Conservation (phyloP, 2,888 invertebrate species). For the Exocentrus adspersus region DNA sequence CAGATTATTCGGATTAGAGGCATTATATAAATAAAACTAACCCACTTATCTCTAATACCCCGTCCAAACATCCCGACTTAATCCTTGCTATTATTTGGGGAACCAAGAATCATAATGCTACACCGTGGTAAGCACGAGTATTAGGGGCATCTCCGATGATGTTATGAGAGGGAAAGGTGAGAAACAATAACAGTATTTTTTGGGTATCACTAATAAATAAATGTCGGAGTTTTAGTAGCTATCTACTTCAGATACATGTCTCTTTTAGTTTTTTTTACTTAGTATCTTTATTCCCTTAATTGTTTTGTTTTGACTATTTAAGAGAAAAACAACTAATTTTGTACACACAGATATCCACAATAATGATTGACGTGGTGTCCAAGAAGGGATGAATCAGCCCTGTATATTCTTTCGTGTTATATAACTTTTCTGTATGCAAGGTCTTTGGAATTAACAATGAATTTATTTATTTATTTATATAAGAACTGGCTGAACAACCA, state of each 20-base stretch:
- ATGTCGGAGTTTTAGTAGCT: too few relatives aligned
- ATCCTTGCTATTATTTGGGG: neutral
- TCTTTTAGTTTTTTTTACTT: too few relatives aligned
- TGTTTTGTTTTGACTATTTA: too few relatives aligned
- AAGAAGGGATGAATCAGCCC: too few relatives aligned
- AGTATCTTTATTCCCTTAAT: too few relatives aligned
- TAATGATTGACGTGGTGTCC: too few relatives aligned
- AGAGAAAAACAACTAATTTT: too few relatives aligned
- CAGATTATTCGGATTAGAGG: constrained; percentile 3
- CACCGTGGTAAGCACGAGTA: neutral
- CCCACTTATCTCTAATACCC: constrained; percentile 2
- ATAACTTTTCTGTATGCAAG: neutral
- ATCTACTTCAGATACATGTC: too few relatives aligned
- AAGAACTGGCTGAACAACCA: too few relatives aligned
- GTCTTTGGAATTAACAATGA: neutral
- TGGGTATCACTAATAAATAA: too few relatives aligned
- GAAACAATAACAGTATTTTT: neutral
- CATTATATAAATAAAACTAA: constrained; percentile 1
- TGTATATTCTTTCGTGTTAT: too few relatives aligned
- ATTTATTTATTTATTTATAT: constrained; percentile 23
- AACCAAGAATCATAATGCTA: neutral
- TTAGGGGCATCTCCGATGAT: neutral
- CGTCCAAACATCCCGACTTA: constrained; percentile 1
- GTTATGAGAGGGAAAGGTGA: neutral
- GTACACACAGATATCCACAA: too few relatives aligned